Evolutionary conservation across 2,797 vertebrate species (phyloP).

Genomic region (Acrocephalus scirpaceus): DNA sequence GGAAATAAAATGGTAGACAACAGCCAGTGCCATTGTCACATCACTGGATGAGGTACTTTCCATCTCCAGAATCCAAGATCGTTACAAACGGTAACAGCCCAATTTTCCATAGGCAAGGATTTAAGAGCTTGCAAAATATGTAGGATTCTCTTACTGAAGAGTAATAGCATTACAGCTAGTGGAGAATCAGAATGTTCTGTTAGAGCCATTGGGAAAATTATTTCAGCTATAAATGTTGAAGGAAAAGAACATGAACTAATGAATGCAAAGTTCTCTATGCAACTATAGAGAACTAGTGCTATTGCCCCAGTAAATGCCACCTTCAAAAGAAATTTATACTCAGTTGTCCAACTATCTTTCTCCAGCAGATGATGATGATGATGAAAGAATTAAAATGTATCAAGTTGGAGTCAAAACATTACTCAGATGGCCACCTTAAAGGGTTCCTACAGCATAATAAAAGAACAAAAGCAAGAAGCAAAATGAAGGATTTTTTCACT

Average conservation of each 20-base stretch:
- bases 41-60: not conserved
- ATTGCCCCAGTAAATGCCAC: not conserved
- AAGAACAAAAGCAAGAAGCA: not conserved
- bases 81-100: not conserved
- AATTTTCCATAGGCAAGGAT: not conserved
- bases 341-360: not conserved
- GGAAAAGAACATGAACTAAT: constrained; percentile 18
- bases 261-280: not conserved
- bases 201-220: not conserved
- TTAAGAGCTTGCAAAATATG: constrained; percentile 26
- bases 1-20: not conserved
- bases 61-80: not conserved
- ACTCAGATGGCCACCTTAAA: not conserved
- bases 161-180: not conserved
- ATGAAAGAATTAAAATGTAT: not conserved
- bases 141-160: not conserved
- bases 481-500: not conserved
- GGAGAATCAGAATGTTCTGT: constrained; percentile 21
- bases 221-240: constrained; percentile 15
- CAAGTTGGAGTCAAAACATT: not conserved
- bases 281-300: not conserved
- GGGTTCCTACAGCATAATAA: not conserved
- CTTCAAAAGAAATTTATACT: not conserved
- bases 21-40: not conserved
- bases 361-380: not conserved